Base-by-base conservation (phyloP, 2,797 vertebrate genomes). In the Crocidura indochinensis region DNA sequence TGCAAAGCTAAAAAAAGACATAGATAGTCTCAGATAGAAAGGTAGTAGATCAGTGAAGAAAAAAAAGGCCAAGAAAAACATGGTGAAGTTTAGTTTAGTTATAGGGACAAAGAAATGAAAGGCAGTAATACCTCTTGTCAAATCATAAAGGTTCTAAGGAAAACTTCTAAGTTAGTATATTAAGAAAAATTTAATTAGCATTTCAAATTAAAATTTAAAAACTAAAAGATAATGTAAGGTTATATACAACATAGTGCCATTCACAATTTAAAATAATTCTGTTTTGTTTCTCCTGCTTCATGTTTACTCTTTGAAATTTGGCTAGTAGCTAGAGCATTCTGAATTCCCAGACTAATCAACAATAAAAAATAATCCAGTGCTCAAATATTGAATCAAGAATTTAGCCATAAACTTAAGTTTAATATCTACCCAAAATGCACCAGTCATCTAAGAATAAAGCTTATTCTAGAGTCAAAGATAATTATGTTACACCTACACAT, bases 251-350 rank as follows among this genome's bases (percentile, higher is more conserved):
- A n/a, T n/a, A n/a, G n/a, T n/a, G n/a, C n/a, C n/a, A n/a, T n/a
- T n/a, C n/a, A n/a, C n/a, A n/a, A n/a, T 68, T 87, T 12, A 19
- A 87, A 89, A 73, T 62, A 75, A 73, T 80, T 94, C 47, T 44
- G 64, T 71, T 80, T 95, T 67, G 87, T 80, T 84, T 46, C 80
- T 84, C 38, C 84, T 10, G 4, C 62, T 44, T 76, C 67, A 60
- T 71, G 27, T 26, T 86, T 83, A 78, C 62, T 73, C 78, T 91
- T 29, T 73, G 51, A 19, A 84, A 71, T 12, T 68, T 14, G 91
- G 49, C 71, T 79, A 38, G 6, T 38, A 46, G 27, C 44, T 26
- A 79, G 88, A 86, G 46, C 53, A 82, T 69, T 73, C 38, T 53
- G 19, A 46, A 91, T 68, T 38, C 31, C 22, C 56, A 83, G 44